Base-by-base conservation (phyloP, 1,140 invertebrate genomes). In the Ceratitis capitata region DNA sequence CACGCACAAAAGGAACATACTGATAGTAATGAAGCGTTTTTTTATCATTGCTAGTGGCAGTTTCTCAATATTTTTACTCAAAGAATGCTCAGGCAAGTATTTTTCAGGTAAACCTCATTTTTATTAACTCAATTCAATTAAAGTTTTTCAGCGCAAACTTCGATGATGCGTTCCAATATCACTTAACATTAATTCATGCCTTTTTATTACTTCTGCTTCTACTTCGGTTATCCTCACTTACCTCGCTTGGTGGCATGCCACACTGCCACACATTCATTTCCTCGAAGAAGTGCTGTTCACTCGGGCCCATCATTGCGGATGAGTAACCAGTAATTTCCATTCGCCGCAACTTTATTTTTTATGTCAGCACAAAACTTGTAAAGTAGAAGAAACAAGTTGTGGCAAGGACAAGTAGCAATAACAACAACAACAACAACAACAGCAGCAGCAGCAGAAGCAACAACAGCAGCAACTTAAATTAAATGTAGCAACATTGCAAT, bases 91-190 rank as follows among this genome's bases (percentile, higher is more conserved):
- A n/a, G n/a, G n/a, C n/a, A n/a, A n/a, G n/a, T n/a, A 69, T 35
- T 69, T 1, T 12, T 29, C 61, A 35, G 32, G 0, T 39, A 0
- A 32, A 69, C 61, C 16, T 19, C 7, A 32, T n/a, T 69, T 69
- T 69, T 69, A 69, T 69, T 69, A 35, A 69, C 61, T 78, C 32
- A 78, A 78, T 45, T 45, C 39, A 78, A 78, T 78, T 78, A 45
- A 45, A 78, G 39, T 78, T 78, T 78, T 78, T 10, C 23, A 45
- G 19, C n/a, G n/a, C n/a, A n/a, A 14, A 10, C 69, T 7, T 26
- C 69, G 39, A 78, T 26, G 35, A 45, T 45, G 69, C 69, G n/a
- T 42, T 45, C 39, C 69, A 78, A 78, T 78, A 78, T 78, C 39
- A 32, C 32, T 45, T 78, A 45, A 69, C 39, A 78, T 5, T 32